Evolutionary conservation across 2,113 vertebrate species (phyloP), one percentile per base, ranked within the genome.

Genomic region (zebrafish (Danio rerio)): DNA sequence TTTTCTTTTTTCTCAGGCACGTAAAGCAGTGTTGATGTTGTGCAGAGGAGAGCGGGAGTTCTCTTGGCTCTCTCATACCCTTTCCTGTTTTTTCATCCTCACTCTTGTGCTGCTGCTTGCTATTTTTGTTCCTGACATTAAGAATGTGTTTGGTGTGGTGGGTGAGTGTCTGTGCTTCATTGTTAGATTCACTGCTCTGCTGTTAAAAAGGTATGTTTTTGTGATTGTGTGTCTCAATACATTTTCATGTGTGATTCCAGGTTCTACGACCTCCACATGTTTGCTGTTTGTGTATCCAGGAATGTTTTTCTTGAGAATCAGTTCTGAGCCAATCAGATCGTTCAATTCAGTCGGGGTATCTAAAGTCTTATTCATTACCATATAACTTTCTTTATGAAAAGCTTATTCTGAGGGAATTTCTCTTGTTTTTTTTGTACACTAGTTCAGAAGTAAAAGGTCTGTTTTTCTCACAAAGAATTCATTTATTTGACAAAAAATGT

Each of bases 101-200:
- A 31, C 91, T 11, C 61, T 93, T 78, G 94, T 97, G 85, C 93
- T 98, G 80, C 84, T 97, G 82, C 87, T 98, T 78, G 96, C 97
- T 18, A 92, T 98, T 87, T 97, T 95, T 5, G 95, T 98, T 80
- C 97, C 97, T 12, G 96, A 98, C 91, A 96, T 99, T 86, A 95
- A 92, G 82, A 95, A 95, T 42, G 89, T 98, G 0, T 99, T 98
- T 89, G 97, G 98, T 89, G 86, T 98, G 1, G 92, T 98, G 63
- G 97, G 98, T 99, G 92, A 91, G 97, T 94, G 61, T 72, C 15
- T 65, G 40, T 68, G n/a, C 40, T 66, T 80, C 18, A 63, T n/a
- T 47, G 7, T 73, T 13, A 21, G 65, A 56, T 59, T 66, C 40
- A 68, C 4, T 5, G 7, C 49, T 42, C 16, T n/a, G 11, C 12